Percentiles rank a stretch among this genome's conserved stretches.
phyloP scores from a whole-genome alignment of 2,113 vertebrate species.

The Xyrauchen texanus region DNA sequence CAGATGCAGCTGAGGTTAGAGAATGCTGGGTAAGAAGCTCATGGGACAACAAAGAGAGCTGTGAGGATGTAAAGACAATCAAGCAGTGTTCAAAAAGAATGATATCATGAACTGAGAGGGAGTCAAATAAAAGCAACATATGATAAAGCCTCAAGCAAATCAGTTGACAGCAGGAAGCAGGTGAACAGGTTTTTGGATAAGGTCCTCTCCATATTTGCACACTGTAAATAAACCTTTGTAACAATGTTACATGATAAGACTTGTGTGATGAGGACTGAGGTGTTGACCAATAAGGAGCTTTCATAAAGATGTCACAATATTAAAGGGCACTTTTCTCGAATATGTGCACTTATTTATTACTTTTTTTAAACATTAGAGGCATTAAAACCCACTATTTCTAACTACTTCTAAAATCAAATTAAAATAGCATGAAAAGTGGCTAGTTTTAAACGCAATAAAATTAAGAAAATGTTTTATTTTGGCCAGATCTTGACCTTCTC shows the following conservation, averaged over 20 bases:
- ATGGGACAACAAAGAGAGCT: conserved; percentile 29
- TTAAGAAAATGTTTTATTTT: too few relatives aligned
- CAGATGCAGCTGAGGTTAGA: conserved; percentile 60
- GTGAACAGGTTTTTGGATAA: conserved; percentile 5
- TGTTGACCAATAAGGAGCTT: neutral
- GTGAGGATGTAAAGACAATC: conserved; percentile 37
- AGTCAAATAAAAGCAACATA: conserved; percentile 28
- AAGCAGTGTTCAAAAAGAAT: conserved; percentile 26
- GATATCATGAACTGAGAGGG: conserved; percentile 14
- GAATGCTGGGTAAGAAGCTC: conserved; percentile 25
- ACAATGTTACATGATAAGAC: conserved; percentile 21
- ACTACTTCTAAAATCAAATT: too few relatives aligned
- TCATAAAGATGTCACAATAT: neutral
- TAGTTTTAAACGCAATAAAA: too few relatives aligned
- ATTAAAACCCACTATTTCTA: too few relatives aligned
- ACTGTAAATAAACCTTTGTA: conserved; percentile 17
- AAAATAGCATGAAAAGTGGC: too few relatives aligned
- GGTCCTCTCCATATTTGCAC: conserved; percentile 10
- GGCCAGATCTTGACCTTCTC: too few relatives aligned
- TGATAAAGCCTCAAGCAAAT: conserved; percentile 10
- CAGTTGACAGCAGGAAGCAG: conserved; percentile 12
- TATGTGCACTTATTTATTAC: too few relatives aligned
- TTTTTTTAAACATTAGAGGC: too few relatives aligned
- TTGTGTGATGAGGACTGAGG: neutral
- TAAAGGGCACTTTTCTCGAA: neutral